Evolutionary conservation across 2,797 vertebrate species (phyloP).

Genomic region (Danio choprae): DNA sequence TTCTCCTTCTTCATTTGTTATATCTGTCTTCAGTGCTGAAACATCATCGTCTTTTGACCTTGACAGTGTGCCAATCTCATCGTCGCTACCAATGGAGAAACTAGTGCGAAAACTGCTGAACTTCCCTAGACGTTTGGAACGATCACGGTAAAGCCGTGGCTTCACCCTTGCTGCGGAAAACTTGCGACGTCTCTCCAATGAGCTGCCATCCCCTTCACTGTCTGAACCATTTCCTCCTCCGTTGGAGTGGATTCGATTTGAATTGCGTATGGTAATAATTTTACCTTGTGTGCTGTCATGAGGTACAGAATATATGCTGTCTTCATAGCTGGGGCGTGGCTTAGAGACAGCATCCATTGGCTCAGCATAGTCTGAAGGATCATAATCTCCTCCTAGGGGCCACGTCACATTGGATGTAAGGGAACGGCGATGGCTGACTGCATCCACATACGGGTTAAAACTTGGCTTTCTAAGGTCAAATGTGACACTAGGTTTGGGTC

Average conservation of each 20-base stretch:
- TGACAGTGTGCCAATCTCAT: slow-evolving; percentile 88
- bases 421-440: slow-evolving; percentile 87
- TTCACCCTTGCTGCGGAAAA: slow-evolving; percentile 86
- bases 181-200: slow-evolving; percentile 89
- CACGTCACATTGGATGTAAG: slow-evolving; percentile 87
- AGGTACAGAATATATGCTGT: slow-evolving; percentile 97
- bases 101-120: slow-evolving; percentile 93
- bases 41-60: slow-evolving; percentile 92
- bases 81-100: slow-evolving; percentile 92
- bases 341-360: slow-evolving; percentile 94
- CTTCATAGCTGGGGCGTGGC: slow-evolving; percentile 90
- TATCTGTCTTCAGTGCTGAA: slow-evolving; percentile 86
- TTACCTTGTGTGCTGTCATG: slow-evolving; percentile 99
- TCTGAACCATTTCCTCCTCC: slow-evolving; percentile 92
- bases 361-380: slow-evolving; percentile 95
- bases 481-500: slow-evolving; percentile 89
- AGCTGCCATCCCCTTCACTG: slow-evolving; percentile 95
- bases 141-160: slow-evolving; percentile 89
- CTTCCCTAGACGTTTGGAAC: slow-evolving; percentile 89
- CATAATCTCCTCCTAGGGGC: slow-evolving; percentile 89
- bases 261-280: slow-evolving; percentile 97
- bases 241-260: slow-evolving; percentile 92
- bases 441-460: slow-evolving; percentile 85
- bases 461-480: slow-evolving; percentile 89
- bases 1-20: slow-evolving; percentile 86